phyloP scores from a whole-genome alignment of 2,888 invertebrate genomes.

The Nebria brevicollis region DNA sequence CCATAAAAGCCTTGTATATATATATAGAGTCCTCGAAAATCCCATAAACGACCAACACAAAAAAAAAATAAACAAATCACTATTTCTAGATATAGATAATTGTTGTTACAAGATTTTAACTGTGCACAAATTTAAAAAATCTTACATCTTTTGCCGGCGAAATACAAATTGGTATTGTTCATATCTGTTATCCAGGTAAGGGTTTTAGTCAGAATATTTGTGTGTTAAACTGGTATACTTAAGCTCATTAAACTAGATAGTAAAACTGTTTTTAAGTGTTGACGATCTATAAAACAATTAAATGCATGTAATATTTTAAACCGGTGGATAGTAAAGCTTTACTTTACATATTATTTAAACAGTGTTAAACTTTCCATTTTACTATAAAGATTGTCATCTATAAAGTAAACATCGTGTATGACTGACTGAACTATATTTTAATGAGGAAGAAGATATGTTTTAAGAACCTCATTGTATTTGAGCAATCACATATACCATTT shows the following conservation, averaged over 20 bases:
- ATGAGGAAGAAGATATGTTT: neutral
- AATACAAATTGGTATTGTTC: neutral
- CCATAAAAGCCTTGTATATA: conserved; percentile 32
- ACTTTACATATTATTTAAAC: conserved; percentile 39
- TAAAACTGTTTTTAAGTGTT: conserved; percentile 40
- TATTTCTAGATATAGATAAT: conserved; percentile 35
- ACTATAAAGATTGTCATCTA: conserved; percentile 34
- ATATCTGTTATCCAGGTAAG: neutral
- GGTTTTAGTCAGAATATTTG: conserved; percentile 11
- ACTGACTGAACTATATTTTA: neutral
- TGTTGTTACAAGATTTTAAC: conserved; percentile 31
- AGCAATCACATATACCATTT: neutral
- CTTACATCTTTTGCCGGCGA: neutral
- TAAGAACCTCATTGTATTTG: neutral
- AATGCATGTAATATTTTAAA: conserved; percentile 42
- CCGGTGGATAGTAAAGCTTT: conserved; percentile 25
- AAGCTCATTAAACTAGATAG: conserved; percentile 27
- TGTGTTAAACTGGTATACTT: conserved; percentile 13
- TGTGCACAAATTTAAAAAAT: conserved; percentile 12
- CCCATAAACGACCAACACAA: conserved; percentile 42
- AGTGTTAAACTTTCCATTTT: conserved; percentile 37
- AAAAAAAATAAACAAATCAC: conserved; percentile 22
- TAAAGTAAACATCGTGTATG: neutral
- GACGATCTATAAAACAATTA: conserved; percentile 39
- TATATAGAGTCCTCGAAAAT: conserved; percentile 38